Evolutionary conservation across 2,797 vertebrate genomes (phyloP), one percentile per base, ranked within the genome.

Genomic region (Protonibea diacanthus): DNA sequence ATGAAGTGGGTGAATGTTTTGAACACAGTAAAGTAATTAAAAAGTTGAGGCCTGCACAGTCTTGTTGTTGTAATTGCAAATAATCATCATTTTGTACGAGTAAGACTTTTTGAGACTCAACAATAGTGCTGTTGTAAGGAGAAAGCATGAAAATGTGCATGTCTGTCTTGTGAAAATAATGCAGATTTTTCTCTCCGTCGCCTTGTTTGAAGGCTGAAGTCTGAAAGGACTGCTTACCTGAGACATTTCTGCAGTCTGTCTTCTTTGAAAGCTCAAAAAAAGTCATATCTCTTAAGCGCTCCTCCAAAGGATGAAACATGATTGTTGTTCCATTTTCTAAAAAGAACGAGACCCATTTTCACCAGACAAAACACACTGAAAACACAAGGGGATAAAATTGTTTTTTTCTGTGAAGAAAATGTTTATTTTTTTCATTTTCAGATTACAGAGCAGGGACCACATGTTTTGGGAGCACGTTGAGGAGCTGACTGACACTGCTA

Each of bases 261-360:
- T n/a, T 25, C 40, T 71, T 47, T 71, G 40, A 61, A 60, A 81
- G 55, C 27, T 25, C 49, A 33, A 23, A 55, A 65, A 29, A 18
- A 1, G 9, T 29, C 52, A 1, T 42, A 57, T 79, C 67, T 76
- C 15, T 44, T 60, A 67, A 76, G 65, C 1, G 1, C 47, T 60
- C 23, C 12, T 66, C 58, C 20, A 64, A 40, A 82, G 57, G 52
- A 74, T 49, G 58, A 81, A 57, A 40, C 58, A 38, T 69, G 70
- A 48, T 42, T 65, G 38, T 71, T 76, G 65, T 61, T 74, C 40
- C 17, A 29, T 79, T 76, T 72, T 69, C 21, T 33, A 51, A 56
- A 62, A 51, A 67, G n/a, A 58, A 17, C 27, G 9, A 21, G 21
- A 74, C 27, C 29, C 27, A 27, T 65, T 83, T 78, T 57, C 23